Conservation (phyloP, 2,888 invertebrate genomes). For the Dicyrtoma fusca region DNA sequence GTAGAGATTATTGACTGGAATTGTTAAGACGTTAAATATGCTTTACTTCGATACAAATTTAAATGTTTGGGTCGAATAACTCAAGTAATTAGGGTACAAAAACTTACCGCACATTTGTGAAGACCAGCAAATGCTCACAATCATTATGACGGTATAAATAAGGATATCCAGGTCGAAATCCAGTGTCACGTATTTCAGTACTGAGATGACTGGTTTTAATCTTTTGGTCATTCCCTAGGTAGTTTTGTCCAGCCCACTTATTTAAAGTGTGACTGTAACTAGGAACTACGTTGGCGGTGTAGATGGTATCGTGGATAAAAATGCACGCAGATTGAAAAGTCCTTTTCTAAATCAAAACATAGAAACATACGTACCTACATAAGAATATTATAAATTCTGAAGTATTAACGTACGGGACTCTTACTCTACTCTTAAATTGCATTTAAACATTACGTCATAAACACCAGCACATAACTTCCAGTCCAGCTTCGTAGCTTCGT, state of each 20-base stretch:
- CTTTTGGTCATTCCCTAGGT: conserved; percentile 5
- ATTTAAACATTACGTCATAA: conserved; percentile 19
- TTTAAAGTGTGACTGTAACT: conserved; percentile 18
- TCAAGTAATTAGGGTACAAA: neutral
- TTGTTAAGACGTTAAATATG: no score
- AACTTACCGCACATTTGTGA: conserved; percentile 70
- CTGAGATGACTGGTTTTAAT: conserved; percentile 57
- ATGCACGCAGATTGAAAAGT: conserved; percentile 19
- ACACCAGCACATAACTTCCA: conserved; percentile 4
- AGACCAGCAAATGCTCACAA: conserved; percentile 85
- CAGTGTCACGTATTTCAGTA: conserved; percentile 63
- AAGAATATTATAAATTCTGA: no score
- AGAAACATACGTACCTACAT: no score
- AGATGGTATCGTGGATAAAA: conserved; percentile 18
- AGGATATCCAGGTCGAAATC: conserved; percentile 68
- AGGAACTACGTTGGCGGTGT: conserved; percentile 9
- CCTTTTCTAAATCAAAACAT: conserved; percentile 3
- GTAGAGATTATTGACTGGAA: no score
- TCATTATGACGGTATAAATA: conserved; percentile 88
- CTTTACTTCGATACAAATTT: no score
- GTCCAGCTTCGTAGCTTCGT: conserved; percentile 9
- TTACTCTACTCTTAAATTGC: no score
- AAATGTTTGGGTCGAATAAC: no score
- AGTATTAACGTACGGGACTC: no score
- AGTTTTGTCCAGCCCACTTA: conserved; percentile 22